A percentile compares a stretch with the other conserved stretches of the same genome.
Evolutionary conservation across 2,888 invertebrate species (phyloP).

Genomic region (Taphrorychus bicolor): DNA sequence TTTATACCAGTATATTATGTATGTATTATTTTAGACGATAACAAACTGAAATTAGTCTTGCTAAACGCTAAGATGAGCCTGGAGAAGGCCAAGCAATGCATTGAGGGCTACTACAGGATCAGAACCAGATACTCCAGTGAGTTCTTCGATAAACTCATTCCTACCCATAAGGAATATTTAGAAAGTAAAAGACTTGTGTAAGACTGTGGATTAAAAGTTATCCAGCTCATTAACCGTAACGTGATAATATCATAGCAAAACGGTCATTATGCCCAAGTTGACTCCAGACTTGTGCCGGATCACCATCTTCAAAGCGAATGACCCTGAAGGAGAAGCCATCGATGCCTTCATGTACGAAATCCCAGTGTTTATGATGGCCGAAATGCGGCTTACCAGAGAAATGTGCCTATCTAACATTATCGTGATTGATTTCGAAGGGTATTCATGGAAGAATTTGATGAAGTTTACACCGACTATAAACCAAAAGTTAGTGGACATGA

Average conservation of each 20-base stretch:
- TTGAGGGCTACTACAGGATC: slow-evolving; percentile 45
- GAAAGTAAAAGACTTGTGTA: slow-evolving; percentile 42
- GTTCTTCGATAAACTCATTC: slow-evolving; percentile 44
- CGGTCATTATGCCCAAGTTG: slow-evolving; percentile 56
- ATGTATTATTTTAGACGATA: slow-evolving; percentile 35
- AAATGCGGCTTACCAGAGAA: slow-evolving; percentile 43
- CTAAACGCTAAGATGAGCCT: slow-evolving; percentile 47
- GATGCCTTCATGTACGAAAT: slow-evolving; percentile 43
- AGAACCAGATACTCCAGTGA: slow-evolving; percentile 42
- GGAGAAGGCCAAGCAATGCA: slow-evolving; percentile 44
- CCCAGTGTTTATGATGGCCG: slow-evolving; percentile 44
- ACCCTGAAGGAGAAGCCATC: slow-evolving; percentile 25
- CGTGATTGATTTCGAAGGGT: slow-evolving; percentile 42
- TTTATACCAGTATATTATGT: neutral
- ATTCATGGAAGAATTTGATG: slow-evolving; percentile 43
- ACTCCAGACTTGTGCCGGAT: slow-evolving; percentile 60
- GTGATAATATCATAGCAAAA: neutral
- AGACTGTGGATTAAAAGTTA: slow-evolving; percentile 29
- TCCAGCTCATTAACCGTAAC: neutral
- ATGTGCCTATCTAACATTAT: slow-evolving; percentile 44
- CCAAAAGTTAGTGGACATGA: slow-evolving; percentile 43
- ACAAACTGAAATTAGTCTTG: slow-evolving; percentile 33
- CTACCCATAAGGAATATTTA: slow-evolving; percentile 41
- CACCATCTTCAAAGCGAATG: slow-evolving; percentile 42
- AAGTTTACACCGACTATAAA: slow-evolving; percentile 47